These are phyloP conservation scores for Thunnus thynnus DNA, from an alignment of 2,113 vertebrate genomes.

Conservation along the genomic window DNA sequence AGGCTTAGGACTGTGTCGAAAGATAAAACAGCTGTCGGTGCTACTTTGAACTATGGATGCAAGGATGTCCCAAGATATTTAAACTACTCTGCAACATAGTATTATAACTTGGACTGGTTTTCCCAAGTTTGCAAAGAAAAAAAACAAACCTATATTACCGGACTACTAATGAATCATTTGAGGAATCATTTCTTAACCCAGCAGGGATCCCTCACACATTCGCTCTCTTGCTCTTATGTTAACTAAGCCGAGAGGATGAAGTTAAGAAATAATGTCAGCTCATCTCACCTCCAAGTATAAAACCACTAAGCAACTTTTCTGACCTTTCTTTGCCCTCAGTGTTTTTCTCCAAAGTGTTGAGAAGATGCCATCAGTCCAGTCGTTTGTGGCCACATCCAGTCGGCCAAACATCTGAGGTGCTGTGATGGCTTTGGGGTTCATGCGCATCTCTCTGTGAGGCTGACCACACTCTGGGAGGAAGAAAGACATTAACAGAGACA, in stretches of 20 bases:
- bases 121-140: not conserved
- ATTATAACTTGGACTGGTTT: not conserved
- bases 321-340: constrained; percentile 94
- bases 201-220: constrained; percentile 4
- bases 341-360: constrained; percentile 98
- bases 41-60: constrained; percentile 46
- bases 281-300: not conserved
- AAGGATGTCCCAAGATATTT: constrained; percentile 18
- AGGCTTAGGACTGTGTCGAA: constrained; percentile 5
- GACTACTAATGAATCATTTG: not conserved
- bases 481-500: constrained; percentile 27
- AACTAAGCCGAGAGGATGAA: not conserved
- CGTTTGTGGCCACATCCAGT: constrained; percentile 95
- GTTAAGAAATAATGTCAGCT: not conserved
- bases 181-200: constrained; percentile 9
- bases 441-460: constrained; percentile 96
- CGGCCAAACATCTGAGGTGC: constrained; percentile 97
- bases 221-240: not conserved
- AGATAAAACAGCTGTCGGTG: constrained; percentile 45
- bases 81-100: constrained; percentile 12
- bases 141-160: not conserved
- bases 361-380: constrained; percentile 99
- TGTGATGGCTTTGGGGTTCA: constrained; percentile 99
- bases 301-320: not conserved
- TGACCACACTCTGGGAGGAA: constrained; percentile 89